Conservation (phyloP, 92 coral and sea anemone species). For the Actinostola sp. region DNA sequence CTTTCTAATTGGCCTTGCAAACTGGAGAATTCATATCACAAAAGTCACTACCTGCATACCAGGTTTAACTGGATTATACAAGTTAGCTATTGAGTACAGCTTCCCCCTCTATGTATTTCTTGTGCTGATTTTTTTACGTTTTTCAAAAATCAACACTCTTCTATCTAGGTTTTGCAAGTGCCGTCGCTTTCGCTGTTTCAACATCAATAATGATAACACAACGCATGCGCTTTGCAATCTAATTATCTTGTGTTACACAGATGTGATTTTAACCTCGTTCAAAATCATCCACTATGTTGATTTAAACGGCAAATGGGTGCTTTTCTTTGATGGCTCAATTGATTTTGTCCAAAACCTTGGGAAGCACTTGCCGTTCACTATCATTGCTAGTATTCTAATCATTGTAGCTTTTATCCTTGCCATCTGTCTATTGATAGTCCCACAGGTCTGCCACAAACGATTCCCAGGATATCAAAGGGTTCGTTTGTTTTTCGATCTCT, state of each 20-base stretch:
- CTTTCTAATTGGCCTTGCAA: slow-evolving; percentile 42
- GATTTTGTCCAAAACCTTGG: slow-evolving; percentile 32
- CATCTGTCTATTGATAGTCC: slow-evolving; percentile 59
- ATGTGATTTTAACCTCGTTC: slow-evolving; percentile 33
- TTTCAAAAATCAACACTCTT: slow-evolving; percentile 19
- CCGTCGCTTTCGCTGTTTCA: slow-evolving; percentile 21
- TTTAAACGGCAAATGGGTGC: slow-evolving; percentile 33
- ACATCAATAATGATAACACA: neutral
- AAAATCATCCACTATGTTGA: slow-evolving; percentile 33
- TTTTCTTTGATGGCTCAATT: slow-evolving; percentile 48
- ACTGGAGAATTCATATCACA: slow-evolving; percentile 15
- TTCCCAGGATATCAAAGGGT: neutral
- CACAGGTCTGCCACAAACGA: slow-evolving; percentile 48
- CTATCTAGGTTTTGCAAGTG: slow-evolving; percentile 25
- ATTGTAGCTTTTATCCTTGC: slow-evolving; percentile 66
- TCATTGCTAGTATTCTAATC: slow-evolving; percentile 47
- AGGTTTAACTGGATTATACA: slow-evolving; percentile 54
- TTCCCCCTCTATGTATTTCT: slow-evolving; percentile 45
- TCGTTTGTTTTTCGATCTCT: slow-evolving; percentile 36
- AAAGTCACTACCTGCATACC: slow-evolving; percentile 6
- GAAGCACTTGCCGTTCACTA: slow-evolving; percentile 55
- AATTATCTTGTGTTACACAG: slow-evolving; percentile 36
- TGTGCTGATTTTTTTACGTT: slow-evolving; percentile 36
- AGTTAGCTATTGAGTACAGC: slow-evolving; percentile 29
- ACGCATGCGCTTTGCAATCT: slow-evolving; percentile 20